Percentiles rank a stretch among this genome's conserved stretches.
These are phyloP conservation scores for Anodontia alba DNA, from an alignment of 2,888 invertebrate genomes.

Conservation along the genomic window DNA sequence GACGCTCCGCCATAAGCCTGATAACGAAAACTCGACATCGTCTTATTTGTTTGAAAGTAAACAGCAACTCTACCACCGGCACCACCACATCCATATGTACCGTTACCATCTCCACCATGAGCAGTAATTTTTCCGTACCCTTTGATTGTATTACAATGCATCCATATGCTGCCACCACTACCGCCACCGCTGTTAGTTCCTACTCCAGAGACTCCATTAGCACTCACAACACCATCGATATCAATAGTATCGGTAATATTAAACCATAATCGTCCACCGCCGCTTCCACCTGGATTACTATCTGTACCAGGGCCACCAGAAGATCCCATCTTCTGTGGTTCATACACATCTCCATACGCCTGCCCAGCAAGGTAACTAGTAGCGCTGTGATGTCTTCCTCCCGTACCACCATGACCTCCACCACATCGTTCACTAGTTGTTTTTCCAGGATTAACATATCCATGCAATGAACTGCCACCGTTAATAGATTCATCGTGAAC, in stretches of 20 bases:
- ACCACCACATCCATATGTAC: slow-evolving; percentile 74
- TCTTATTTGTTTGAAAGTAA: slow-evolving; percentile 72
- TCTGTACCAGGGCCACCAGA: slow-evolving; percentile 65
- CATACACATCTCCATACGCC: slow-evolving; percentile 76
- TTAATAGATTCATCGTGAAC: slow-evolving; percentile 64
- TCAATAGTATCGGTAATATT: slow-evolving; percentile 74
- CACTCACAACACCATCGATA: slow-evolving; percentile 75
- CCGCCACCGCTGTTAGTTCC: slow-evolving; percentile 70
- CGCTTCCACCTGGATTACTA: slow-evolving; percentile 63
- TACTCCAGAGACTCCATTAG: slow-evolving; percentile 64
- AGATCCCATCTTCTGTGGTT: slow-evolving; percentile 74
- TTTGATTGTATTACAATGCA: slow-evolving; percentile 69
- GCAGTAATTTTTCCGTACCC: slow-evolving; percentile 75
- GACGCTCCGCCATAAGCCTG: slow-evolving; percentile 67
- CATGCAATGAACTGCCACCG: slow-evolving; percentile 67
- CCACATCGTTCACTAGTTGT: slow-evolving; percentile 61
- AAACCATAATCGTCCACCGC: slow-evolving; percentile 77
- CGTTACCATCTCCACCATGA: slow-evolving; percentile 71
- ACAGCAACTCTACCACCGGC: slow-evolving; percentile 76
- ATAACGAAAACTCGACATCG: slow-evolving; percentile 72
- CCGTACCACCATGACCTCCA: slow-evolving; percentile 74
- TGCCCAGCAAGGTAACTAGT: slow-evolving; percentile 57
- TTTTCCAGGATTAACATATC: slow-evolving; percentile 71
- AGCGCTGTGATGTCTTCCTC: slow-evolving; percentile 60
- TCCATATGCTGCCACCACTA: slow-evolving; percentile 76